Percentiles rank a stretch among this genome's conserved stretches.
Evolutionary conservation across 2,113 vertebrate genomes (phyloP).

Genomic region (Cheirogaleus medius): DNA sequence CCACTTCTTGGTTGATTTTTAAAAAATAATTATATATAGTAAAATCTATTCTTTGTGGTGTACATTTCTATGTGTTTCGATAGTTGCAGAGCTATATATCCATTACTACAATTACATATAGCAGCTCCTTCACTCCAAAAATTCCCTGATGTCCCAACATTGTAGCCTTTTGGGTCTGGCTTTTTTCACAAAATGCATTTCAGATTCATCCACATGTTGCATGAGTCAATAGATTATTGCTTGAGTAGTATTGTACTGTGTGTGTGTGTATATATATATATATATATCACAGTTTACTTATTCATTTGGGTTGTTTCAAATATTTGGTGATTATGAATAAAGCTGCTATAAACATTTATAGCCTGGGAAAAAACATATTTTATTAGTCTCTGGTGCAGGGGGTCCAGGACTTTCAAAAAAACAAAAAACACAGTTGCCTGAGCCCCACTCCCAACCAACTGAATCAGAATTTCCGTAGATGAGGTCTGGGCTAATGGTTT

Average conservation of each 20-base stretch:
- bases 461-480: neutral
- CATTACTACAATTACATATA: neutral
- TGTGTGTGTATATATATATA: neutral
- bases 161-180: neutral
- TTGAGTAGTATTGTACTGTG: neutral
- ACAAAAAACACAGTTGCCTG: neutral
- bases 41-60: neutral
- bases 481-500: neutral
- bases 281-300: neutral
- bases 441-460: neutral
- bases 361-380: constrained; percentile 2
- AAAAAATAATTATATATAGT: neutral
- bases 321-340: constrained; percentile 39
- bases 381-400: neutral
- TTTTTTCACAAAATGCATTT: neutral
- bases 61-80: neutral
- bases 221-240: neutral
- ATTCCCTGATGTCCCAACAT: neutral
- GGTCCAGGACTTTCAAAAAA: neutral
- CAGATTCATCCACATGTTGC: neutral
- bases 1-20: neutral
- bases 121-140: neutral
- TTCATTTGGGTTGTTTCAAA: constrained; percentile 34
- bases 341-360: neutral
- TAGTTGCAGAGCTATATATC: neutral